Conservation (phyloP, 2,113 vertebrate genomes). For the Atlantisia rogersi region DNA sequence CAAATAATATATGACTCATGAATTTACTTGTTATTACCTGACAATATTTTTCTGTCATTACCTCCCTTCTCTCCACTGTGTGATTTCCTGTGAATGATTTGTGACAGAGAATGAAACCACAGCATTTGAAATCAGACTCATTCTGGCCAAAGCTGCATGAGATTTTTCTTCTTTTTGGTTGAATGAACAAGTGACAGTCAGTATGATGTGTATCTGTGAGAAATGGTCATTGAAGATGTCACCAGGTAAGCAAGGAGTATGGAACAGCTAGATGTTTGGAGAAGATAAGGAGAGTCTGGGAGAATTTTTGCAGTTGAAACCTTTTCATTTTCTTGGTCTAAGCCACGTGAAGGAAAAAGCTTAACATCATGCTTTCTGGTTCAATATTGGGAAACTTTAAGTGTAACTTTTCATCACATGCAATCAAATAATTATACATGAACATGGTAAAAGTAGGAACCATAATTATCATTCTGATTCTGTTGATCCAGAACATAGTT, state of each 20-base stretch:
- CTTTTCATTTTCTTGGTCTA: neutral
- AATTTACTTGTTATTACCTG: conserved; percentile 16
- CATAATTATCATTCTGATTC: neutral
- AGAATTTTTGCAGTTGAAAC: neutral
- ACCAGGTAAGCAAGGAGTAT: neutral
- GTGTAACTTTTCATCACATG: neutral
- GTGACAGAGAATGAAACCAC: neutral
- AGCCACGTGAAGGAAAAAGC: neutral
- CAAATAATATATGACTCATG: neutral
- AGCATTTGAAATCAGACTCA: neutral
- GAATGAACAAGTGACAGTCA: neutral
- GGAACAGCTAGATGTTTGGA: neutral
- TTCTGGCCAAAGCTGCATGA: neutral
- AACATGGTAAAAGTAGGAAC: neutral
- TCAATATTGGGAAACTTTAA: neutral
- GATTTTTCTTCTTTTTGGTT: neutral
- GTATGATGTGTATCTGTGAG: neutral
- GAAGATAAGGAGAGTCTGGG: neutral
- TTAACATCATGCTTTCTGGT: neutral
- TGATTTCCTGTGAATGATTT: neutral
- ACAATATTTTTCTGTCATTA: conserved; percentile 13
- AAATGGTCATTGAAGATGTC: neutral
- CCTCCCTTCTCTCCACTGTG: neutral
- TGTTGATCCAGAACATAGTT: neutral
- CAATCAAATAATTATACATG: neutral